Percentiles rank a stretch among this genome's conserved stretches.
Conservation (phyloP, 2,888 invertebrate species). For the Cabera pusaria region DNA sequence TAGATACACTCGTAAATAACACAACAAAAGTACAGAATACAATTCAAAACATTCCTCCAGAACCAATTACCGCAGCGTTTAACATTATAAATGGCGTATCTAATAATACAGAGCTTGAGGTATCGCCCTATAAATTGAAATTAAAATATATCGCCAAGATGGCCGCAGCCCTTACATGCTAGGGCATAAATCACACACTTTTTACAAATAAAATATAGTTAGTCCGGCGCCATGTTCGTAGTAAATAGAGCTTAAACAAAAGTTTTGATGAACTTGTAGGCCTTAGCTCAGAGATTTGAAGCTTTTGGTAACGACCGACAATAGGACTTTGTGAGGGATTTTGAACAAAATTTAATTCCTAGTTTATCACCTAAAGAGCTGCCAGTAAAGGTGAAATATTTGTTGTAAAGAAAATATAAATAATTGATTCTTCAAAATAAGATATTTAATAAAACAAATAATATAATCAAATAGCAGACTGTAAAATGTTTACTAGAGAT, state of each 20-base stretch:
- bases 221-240: constrained; percentile 45
- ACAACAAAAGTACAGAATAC: neutral
- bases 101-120: constrained; percentile 59
- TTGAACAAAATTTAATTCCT: no score
- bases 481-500: no score
- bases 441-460: no score
- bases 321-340: no score
- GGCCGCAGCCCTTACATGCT: constrained; percentile 63
- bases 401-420: no score
- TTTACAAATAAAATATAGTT: constrained; percentile 71
- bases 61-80: constrained; percentile 51
- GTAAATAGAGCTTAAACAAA: constrained; percentile 35
- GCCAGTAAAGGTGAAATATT: no score
- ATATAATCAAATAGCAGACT: no score
- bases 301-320: constrained; percentile 5
- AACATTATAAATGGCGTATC: constrained; percentile 59
- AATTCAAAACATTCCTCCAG: constrained; percentile 20
- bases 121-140: constrained; percentile 78
- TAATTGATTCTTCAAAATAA: no score
- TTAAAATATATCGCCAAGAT: constrained; percentile 69
- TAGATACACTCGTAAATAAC: neutral
- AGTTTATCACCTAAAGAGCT: no score
- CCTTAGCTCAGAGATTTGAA: no score
- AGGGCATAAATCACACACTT: constrained; percentile 69
- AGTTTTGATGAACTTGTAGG: constrained; percentile 17